A percentile compares a stretch with the other conserved stretches of the same genome.
Evolutionary conservation across 2,797 vertebrate species (phyloP).

Genomic region (Macropus fuliginosus): DNA sequence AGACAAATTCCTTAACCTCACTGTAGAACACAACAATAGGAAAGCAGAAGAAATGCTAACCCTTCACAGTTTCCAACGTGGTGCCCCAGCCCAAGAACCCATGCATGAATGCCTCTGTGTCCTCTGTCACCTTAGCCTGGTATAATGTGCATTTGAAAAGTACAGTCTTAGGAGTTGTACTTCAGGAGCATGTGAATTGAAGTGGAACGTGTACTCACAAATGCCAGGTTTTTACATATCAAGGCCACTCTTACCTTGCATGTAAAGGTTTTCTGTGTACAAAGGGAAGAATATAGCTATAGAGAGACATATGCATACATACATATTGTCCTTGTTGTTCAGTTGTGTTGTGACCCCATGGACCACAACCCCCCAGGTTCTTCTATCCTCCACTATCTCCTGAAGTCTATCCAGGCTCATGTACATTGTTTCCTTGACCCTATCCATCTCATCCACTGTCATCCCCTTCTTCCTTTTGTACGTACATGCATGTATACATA

Average conservation of each 20-base stretch:
- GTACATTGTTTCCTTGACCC: no score
- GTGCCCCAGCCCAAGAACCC: not conserved
- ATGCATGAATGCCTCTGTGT: not conserved
- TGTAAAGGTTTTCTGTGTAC: not conserved
- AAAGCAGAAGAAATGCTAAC: not conserved
- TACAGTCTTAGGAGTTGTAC: conserved; percentile 21
- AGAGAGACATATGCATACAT: no score
- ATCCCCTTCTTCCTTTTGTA: no score
- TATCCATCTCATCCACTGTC: no score
- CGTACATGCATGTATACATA: no score
- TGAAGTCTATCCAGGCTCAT: no score
- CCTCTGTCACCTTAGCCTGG: conserved; percentile 19
- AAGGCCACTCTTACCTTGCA: conserved; percentile 29
- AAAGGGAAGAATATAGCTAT: not conserved
- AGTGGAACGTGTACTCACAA: conserved; percentile 33
- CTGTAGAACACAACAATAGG: not conserved
- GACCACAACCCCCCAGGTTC: no score
- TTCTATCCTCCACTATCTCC: no score
- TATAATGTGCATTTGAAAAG: conserved; percentile 35
- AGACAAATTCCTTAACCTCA: no score
- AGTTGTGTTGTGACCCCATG: not conserved
- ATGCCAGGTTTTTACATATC: conserved; percentile 44
- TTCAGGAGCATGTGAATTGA: conserved; percentile 16
- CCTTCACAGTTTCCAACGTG: not conserved
- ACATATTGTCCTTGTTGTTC: not conserved